Base-by-base conservation (phyloP, 1,140 invertebrate genomes). In the Hyles euphorbiae region DNA sequence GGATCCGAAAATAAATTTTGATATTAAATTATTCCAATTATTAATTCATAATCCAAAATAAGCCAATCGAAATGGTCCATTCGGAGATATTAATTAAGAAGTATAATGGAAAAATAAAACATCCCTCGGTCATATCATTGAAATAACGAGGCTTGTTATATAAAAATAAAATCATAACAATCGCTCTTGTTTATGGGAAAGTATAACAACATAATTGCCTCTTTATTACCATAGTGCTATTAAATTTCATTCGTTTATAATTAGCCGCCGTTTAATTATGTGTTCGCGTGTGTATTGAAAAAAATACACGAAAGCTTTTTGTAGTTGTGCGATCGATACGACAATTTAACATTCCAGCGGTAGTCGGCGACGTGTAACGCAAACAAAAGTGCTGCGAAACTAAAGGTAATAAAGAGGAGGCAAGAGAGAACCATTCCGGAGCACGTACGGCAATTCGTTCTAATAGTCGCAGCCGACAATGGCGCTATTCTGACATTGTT, bases 371-470 rank as follows among this genome's bases (percentile, higher is more conserved):
- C 69, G 70, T 74, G 67, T 69, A 71, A 74, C 60, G 73, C 70
- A 76, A 80, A 83, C 72, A 78, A 77, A 81, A 72, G 70, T 74
- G 67, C 70, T 66, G 68, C 67, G 63, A 77, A 74, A 69, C 67
- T 73, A 63, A 70, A 74, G 71, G 72, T 69, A 78, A 78, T 81
- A 81, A 76, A 76, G 73, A 64, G 66, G 61, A 67, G 61, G 58
- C 48, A 56, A 60, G 60, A 22, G 22, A 67, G 67, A 71, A 68
- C 64, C 70, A 74, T 76, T 65, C 63, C 66, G 12, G 56, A 58
- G 71, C 81, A 84, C 78, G 78, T 81, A 81, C 76, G 63, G 62
- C 79, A 75, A 78, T 81, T 81, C 79, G 72, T 80, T 81, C 74
- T 82, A 82, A 84, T 81, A 76, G 78, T 72, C 68, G 67, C 68